Evolutionary conservation across 1,140 invertebrate species (phyloP).

Genomic region (Atta texana): DNA sequence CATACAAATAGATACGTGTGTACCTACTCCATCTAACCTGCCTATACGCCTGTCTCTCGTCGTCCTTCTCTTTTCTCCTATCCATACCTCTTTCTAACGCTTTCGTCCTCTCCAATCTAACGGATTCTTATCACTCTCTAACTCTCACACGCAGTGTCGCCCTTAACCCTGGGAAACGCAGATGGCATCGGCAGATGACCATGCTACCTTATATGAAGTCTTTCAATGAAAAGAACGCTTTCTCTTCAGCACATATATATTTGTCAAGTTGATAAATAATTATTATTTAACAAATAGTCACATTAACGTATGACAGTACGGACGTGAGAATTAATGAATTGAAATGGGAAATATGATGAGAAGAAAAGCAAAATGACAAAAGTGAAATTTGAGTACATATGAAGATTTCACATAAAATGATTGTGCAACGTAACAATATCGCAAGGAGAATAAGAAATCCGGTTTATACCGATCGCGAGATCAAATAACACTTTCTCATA

Average conservation of each 20-base stretch:
- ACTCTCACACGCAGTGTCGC: constrained; percentile 30
- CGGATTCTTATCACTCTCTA: constrained; percentile 57
- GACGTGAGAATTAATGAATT: constrained; percentile 1
- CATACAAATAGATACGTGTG: too few relatives aligned
- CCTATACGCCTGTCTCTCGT: background rate
- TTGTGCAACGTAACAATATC: constrained; percentile 14
- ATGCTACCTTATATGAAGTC: background rate
- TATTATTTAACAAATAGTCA: background rate
- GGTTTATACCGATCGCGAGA: constrained; percentile 1
- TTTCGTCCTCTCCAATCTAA: constrained; percentile 44
- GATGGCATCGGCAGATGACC: constrained; percentile 27
- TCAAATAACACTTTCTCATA: constrained; percentile 8
- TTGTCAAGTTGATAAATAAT: background rate
- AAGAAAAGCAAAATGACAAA: background rate
- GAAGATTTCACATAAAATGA: background rate
- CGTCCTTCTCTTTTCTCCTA: background rate
- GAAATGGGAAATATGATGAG: background rate
- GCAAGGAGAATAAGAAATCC: background rate
- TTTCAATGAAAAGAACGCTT: constrained; percentile 8
- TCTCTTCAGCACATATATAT: background rate
- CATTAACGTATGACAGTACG: background rate
- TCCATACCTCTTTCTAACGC: background rate
- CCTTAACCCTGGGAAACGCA: constrained; percentile 22
- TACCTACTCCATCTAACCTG: constrained; percentile 46
- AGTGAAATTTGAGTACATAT: background rate